A percentile compares a stretch with the other conserved stretches of the same genome.
phyloP scores from a whole-genome alignment of 2,113 vertebrate species.

The Alaudala cheleensis region DNA sequence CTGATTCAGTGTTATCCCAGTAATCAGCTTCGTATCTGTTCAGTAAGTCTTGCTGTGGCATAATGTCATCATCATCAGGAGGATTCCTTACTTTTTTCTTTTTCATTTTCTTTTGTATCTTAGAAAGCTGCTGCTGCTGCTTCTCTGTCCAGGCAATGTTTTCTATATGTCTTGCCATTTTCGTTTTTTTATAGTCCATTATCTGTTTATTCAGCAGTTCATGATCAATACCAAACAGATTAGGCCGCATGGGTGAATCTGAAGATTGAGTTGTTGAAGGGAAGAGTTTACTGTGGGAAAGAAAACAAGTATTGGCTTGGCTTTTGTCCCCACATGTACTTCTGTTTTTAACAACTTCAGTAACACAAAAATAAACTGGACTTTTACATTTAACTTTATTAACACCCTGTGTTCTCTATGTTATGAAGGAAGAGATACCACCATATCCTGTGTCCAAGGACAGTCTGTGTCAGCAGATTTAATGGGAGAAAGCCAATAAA shows the following conservation, averaged over 20 bases:
- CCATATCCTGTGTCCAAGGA: neutral
- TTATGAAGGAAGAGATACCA: neutral
- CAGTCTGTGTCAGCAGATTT: neutral
- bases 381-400: neutral
- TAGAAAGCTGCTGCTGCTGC: conserved; percentile 57
- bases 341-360: neutral
- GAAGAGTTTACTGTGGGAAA: conserved; percentile 46
- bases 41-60: conserved; percentile 61
- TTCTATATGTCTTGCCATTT: neutral
- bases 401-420: neutral
- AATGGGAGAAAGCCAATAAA: neutral
- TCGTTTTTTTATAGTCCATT: conserved; percentile 76
- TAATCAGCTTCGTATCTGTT: neutral
- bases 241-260: neutral
- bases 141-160: conserved; percentile 22
- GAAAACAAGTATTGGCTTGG: neutral
- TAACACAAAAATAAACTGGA: neutral
- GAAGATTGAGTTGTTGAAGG: neutral
- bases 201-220: conserved; percentile 79
- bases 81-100: conserved; percentile 40
- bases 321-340: fast-evolving
- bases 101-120: conserved; percentile 59
- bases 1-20: neutral
- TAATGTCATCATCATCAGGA: conserved; percentile 32
- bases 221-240: conserved; percentile 81